A percentile compares a stretch with the other conserved stretches of the same genome.
Evolutionary conservation across 1,140 invertebrate species (phyloP).

Genomic region (Pachypsylla venusta): DNA sequence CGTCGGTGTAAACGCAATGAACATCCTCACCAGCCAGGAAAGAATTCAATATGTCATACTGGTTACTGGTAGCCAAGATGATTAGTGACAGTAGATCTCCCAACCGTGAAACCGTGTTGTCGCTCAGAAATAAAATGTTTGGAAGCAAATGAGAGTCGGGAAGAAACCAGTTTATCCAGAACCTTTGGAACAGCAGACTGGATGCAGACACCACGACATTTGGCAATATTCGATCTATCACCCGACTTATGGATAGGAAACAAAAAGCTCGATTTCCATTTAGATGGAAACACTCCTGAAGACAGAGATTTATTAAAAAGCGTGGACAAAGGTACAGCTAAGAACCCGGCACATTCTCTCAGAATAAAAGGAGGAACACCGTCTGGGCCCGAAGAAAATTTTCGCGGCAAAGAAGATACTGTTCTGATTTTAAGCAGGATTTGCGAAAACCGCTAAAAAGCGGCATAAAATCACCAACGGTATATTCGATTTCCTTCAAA

Average conservation of each 20-base stretch:
- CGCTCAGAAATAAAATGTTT: neutral
- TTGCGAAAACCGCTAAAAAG: too few relatives aligned
- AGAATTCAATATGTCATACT: neutral
- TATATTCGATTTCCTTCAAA: too few relatives aligned
- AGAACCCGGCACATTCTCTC: neutral
- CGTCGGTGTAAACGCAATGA: slow-evolving; percentile 14
- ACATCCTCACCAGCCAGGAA: slow-evolving; percentile 3
- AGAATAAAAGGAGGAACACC: neutral
- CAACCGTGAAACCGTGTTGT: slow-evolving; percentile 13
- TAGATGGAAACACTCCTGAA: neutral
- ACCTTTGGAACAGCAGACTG: slow-evolving; percentile 19
- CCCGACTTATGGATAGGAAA: slow-evolving; percentile 18
- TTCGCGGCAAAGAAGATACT: too few relatives aligned
- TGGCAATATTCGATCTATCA: slow-evolving; percentile 11
- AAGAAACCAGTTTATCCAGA: slow-evolving; percentile 9
- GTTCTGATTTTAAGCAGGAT: too few relatives aligned
- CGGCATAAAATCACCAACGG: too few relatives aligned
- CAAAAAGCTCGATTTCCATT: slow-evolving; percentile 16
- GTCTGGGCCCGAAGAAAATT: neutral
- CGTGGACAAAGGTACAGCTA: neutral
- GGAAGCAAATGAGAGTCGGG: neutral
- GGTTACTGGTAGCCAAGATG: neutral
- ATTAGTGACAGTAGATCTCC: slow-evolving; percentile 13
- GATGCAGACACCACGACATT: slow-evolving; percentile 20
- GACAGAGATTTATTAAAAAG: neutral